phyloP scores from a whole-genome alignment of 2,797 vertebrate genomes.

The Sphaeramia orbicularis region DNA sequence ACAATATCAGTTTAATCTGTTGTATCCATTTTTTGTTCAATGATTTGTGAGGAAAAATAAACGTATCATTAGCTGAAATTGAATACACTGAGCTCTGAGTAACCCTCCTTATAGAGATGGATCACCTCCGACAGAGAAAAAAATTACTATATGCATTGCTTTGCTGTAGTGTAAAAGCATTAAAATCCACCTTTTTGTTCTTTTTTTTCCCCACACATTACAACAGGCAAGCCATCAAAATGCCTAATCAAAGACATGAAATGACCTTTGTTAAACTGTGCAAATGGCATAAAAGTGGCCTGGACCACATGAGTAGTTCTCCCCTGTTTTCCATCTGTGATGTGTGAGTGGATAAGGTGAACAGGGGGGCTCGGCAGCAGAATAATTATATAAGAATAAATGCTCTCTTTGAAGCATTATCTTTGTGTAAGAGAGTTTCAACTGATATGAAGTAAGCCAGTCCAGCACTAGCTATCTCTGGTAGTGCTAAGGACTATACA shows the following conservation, averaged over 20 bases:
- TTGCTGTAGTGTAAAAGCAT: conserved; percentile 19
- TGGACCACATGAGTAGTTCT: conserved; percentile 33
- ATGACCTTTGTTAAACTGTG: conserved; percentile 44
- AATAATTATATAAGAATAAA: conserved; percentile 44
- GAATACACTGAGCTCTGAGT: conserved; percentile 59
- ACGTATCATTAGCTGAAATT: conserved; percentile 66
- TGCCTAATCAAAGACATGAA: conserved; percentile 36
- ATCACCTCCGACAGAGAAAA: conserved; percentile 52
- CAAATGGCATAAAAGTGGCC: conserved; percentile 43
- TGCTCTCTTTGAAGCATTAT: conserved; percentile 53
- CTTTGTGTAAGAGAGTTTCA: conserved; percentile 53
- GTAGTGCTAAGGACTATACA: conserved; percentile 66
- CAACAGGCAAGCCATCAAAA: conserved; percentile 20
- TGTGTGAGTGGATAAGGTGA: conserved; percentile 16
- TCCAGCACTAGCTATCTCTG: conserved; percentile 31
- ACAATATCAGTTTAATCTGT: conserved; percentile 48
- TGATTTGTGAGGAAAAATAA: conserved; percentile 42
- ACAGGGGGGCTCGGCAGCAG: conserved; percentile 8
- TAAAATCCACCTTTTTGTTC: conserved; percentile 1
- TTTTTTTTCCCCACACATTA: conserved; percentile 8
- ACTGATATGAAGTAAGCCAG: conserved; percentile 56
- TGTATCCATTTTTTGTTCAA: conserved; percentile 19
- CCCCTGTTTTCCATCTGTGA: conserved; percentile 24
- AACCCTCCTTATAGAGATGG: conserved; percentile 59
- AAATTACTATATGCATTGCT: conserved; percentile 2